Conservation (phyloP, 2,888 invertebrate species). For the Polyommatus iphigenia region DNA sequence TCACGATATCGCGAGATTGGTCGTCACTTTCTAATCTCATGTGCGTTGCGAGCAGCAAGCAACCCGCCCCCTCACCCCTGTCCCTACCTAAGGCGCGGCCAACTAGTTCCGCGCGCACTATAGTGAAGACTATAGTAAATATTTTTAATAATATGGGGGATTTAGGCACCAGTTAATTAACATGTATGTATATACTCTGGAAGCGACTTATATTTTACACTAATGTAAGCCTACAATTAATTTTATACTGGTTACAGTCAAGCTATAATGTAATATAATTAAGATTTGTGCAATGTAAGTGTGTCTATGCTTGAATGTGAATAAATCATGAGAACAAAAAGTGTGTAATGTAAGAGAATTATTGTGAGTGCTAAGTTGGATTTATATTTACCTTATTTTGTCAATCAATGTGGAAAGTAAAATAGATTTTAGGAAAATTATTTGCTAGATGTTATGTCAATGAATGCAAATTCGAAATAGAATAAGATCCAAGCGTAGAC, state of each 20-base stretch:
- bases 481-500: neutral
- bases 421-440: neutral
- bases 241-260: conserved; percentile 13
- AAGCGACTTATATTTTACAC: conserved; percentile 10
- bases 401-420: neutral
- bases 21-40: no score
- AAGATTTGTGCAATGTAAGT: neutral
- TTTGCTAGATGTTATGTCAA: neutral
- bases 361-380: neutral
- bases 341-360: neutral
- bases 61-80: no score
- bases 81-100: no score
- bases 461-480: neutral
- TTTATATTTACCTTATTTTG: neutral
- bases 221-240: neutral
- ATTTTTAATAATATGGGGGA: neutral
- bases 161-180: neutral
- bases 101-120: no score
- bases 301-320: neutral
- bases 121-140: no score
- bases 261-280: conserved; percentile 2
- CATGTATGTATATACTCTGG: neutral
- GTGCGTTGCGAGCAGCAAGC: no score
- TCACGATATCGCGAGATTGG: no score
- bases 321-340: neutral